phyloP scores from a whole-genome alignment of 2,113 vertebrate species.

The Xiphophorus maculatus region DNA sequence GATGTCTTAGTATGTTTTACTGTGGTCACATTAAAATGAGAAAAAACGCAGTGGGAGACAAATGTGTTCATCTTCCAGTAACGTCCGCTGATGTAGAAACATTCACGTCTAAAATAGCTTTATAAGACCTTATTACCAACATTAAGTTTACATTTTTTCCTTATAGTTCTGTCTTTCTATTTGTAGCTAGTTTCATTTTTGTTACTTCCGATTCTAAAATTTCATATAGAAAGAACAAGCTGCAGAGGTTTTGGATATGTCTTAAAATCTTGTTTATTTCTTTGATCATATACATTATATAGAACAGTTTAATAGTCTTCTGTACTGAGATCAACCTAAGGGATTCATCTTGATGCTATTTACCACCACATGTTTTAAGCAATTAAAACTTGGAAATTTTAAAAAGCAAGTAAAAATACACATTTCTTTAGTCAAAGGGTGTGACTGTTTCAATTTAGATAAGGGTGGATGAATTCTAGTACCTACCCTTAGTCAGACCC shows the following conservation, averaged over 20 bases:
- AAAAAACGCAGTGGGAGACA: not conserved
- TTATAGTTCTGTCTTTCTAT: not conserved
- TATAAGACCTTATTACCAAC: not conserved
- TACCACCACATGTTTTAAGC: not conserved
- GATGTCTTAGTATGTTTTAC: not conserved
- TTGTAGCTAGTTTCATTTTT: not conserved
- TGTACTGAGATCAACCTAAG: not conserved
- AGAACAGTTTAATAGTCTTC: too few relatives aligned
- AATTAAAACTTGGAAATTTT: not conserved
- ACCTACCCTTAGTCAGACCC: constrained; percentile 6
- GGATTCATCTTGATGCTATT: not conserved
- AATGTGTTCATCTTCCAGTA: not conserved
- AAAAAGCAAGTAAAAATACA: not conserved
- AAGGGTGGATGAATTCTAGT: not conserved
- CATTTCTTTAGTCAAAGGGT: not conserved
- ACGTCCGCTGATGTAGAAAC: not conserved
- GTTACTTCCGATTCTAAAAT: not conserved
- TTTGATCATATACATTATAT: not conserved
- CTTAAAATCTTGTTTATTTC: not conserved
- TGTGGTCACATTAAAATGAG: not conserved
- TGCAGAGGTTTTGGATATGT: not conserved
- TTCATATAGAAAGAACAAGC: not conserved
- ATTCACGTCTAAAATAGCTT: not conserved
- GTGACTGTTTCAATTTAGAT: not conserved
- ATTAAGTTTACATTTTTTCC: not conserved